Base-by-base conservation (phyloP, 2,113 vertebrate genomes). In the Desmodus rotundus region DNA sequence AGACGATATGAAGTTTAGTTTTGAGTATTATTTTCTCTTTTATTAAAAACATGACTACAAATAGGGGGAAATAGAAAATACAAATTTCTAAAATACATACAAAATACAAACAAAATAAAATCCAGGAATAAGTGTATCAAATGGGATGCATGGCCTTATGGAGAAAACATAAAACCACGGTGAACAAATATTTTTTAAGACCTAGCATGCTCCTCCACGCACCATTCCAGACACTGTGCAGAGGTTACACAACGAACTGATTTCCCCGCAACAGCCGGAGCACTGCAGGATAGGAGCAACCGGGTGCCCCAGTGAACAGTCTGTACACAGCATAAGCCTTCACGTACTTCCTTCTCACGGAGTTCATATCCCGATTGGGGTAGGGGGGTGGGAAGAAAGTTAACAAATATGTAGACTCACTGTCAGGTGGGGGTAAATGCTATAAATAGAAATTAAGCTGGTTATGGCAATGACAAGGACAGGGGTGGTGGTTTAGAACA, bases 1-100 rank as follows among this genome's bases (percentile, higher is more conserved):
- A 74, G 88, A 63, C 47, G 3, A 77, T 73, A 24, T 9, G 45
- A 38, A 73, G 4, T 68, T 85, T 65, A 85, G 61, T 87, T 93
- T 86, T 58, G 5, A 85, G 28, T 65, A 54, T 87, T 81, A 91
- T 91, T 85, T 52, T 85, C 26, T 82, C 54, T 89, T 82, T 83
- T 54, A 94, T 28, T 28, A 89, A 45, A 89, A n/a, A 19, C 15
- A 20, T 2, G 95, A 31, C 28, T 63, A 52, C 68, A 58, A 41
- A 76, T 63, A 77, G 12, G 1, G 20, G 1, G 36, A 63, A 36
- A 52, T 12, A 47, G 43, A 54, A 74, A 63, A n/a, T n/a, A 10
- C 22, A 41, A 50, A 80, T 84, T 54, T 81, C n/a, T 72, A 31
- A 87, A 91, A 90, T 63, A 78, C 47, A 33, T 61, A 26, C 56